Evolutionary conservation across 2,113 vertebrate genomes (phyloP), one percentile per base, ranked within the genome.

Genomic region (Prietella phreatophila): DNA sequence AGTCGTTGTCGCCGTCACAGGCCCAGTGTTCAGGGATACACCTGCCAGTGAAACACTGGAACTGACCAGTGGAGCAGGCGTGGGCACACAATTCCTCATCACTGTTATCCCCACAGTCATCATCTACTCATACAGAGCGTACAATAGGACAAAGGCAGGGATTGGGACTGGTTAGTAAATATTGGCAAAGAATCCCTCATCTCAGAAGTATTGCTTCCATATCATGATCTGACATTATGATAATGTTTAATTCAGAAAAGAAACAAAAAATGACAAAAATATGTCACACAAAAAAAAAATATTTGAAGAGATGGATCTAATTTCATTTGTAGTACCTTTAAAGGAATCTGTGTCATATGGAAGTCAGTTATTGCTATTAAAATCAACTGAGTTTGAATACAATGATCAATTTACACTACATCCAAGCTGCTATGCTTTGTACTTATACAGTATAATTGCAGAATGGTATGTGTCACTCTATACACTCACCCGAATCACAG

Each of bases 1-100:
- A 99, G 94, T 99, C 98, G 4, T 99, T 98, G 93, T 99, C 97
- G 0, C 98, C 98, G 76, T 99, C 98, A 60, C 98, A 99, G 0
- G 95, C 95, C 98, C 98, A 99, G 10, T 99, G 96, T 14, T 94
- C 94, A 0, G 98, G 97, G 88, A 99, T 97, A 20, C 98, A 99
- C 80, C 97, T 95, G 2, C 98, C 98, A 19, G 94, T 99, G 27
- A 92, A 93, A 86, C 98, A 99, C 87, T 96, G 94, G 95, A 98
- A 99, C 90, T 99, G 97, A 15, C 92, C 92, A 20, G 96, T 95
- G 87, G 96, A 95, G 88, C 98, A 99, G 0, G 96, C 96, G 89
- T 96, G 97, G 67, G 95, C 61, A 39, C 98, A 99, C 87, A 96
- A 96, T 2, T 90, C 86, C 83, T 99, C 98, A 86, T 99, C 98